phyloP scores from a whole-genome alignment of 2,113 vertebrate genomes.

The Sakesphorus luctuosus region DNA sequence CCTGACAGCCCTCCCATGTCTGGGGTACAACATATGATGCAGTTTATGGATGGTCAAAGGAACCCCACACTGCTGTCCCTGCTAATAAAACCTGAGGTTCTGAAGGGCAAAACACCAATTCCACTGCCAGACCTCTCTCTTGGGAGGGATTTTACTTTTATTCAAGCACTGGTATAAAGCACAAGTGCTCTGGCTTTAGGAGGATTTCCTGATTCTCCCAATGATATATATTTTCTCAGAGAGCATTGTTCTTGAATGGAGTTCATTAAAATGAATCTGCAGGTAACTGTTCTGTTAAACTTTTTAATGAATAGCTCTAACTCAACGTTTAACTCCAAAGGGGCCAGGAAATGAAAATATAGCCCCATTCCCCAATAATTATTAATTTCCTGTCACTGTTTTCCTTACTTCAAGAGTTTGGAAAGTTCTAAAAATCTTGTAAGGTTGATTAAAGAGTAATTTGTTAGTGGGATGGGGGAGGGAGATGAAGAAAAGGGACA shows the following conservation, averaged over 20 bases:
- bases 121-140: not conserved
- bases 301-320: conserved; percentile 25
- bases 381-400: conserved; percentile 66
- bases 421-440: conserved; percentile 27
- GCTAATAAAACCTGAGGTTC: not conserved
- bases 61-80: not conserved
- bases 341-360: conserved; percentile 52
- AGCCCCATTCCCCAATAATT: conserved; percentile 49
- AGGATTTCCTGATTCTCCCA: conserved; percentile 13
- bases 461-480: not conserved
- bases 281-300: not conserved
- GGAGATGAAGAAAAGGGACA: not conserved
- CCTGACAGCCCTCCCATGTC: not conserved
- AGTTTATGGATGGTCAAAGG: not conserved
- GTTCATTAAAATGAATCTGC: not conserved
- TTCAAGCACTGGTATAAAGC: not conserved
- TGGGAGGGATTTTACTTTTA: not conserved
- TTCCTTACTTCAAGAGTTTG: conserved; percentile 33
- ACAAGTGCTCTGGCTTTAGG: not conserved
- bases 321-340: not conserved
- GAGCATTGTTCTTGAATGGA: not conserved
- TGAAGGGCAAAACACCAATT: not conserved
- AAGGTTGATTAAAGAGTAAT: conserved; percentile 52
- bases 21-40: not conserved
- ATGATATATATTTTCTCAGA: not conserved